Evolutionary conservation across 1,140 invertebrate species (phyloP).

Genomic region (Drosophila grimshawi): DNA sequence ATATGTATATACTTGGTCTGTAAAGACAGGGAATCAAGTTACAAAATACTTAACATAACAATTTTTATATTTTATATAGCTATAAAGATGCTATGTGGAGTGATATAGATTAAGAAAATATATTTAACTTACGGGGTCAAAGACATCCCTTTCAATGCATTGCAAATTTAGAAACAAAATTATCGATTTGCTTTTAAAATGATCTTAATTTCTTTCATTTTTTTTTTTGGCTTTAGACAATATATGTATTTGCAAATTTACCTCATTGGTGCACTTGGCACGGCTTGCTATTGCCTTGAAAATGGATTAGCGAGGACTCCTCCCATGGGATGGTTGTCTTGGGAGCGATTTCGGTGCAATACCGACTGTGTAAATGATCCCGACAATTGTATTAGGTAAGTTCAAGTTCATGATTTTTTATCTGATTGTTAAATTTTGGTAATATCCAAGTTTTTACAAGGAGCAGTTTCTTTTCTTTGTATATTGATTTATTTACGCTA

Average conservation of each 20-base stretch:
- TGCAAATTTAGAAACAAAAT: too few relatives aligned
- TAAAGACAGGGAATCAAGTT: too few relatives aligned
- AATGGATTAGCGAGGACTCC: slow-evolving; percentile 94
- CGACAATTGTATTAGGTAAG: slow-evolving; percentile 95
- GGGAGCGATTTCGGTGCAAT: slow-evolving; percentile 96
- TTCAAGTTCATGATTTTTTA: not conserved
- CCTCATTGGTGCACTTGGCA: slow-evolving; percentile 69
- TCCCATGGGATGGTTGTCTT: slow-evolving; percentile 95
- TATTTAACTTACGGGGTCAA: too few relatives aligned
- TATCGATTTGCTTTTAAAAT: not conserved
- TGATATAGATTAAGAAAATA: too few relatives aligned
- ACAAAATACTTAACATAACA: too few relatives aligned
- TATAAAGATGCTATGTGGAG: too few relatives aligned
- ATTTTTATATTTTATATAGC: too few relatives aligned
- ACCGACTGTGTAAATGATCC: slow-evolving; percentile 96
- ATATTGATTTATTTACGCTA: not conserved
- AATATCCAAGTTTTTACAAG: too few relatives aligned
- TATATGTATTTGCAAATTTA: slow-evolving; percentile 23
- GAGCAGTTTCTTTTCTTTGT: not conserved
- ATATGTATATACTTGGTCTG: too few relatives aligned
- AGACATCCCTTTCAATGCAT: too few relatives aligned
- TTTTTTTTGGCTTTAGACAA: not conserved
- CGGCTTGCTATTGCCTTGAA: slow-evolving; percentile 85
- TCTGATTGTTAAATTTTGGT: too few relatives aligned
- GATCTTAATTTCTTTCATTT: not conserved